Percentiles rank a stretch among this genome's conserved stretches.
phyloP scores from a whole-genome alignment of 2,888 invertebrate species.

The Athalia rosae region DNA sequence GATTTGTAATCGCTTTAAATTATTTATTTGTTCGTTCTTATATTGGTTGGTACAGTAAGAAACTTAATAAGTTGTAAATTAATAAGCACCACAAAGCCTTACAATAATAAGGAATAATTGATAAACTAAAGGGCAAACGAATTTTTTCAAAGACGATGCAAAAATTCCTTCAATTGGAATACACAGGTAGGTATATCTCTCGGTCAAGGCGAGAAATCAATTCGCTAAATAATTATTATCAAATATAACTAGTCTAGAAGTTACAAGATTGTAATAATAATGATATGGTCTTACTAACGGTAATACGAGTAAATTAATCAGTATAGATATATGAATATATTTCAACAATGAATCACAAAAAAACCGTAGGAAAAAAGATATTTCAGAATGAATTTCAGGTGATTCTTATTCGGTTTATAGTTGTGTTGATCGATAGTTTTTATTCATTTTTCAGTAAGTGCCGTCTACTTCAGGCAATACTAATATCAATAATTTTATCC shows the following conservation, averaged over 20 bases:
- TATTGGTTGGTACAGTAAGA: slow-evolving; percentile 46
- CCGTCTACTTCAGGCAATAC: slow-evolving; percentile 22
- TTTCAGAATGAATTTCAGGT: slow-evolving; percentile 20
- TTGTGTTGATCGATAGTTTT: slow-evolving; percentile 2
- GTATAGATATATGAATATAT: slow-evolving; percentile 20
- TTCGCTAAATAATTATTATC: slow-evolving; percentile 37
- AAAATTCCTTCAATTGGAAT: slow-evolving; percentile 37
- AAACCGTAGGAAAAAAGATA: slow-evolving; percentile 11
- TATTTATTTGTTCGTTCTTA: slow-evolving; percentile 46
- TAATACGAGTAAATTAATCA: slow-evolving; percentile 63
- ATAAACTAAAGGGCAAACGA: slow-evolving; percentile 31
- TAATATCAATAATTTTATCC: slow-evolving; percentile 4
- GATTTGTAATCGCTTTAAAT: slow-evolving; percentile 43
- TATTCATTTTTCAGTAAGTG: slow-evolving; percentile 3
- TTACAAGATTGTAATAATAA: slow-evolving; percentile 63
- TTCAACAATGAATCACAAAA: slow-evolving; percentile 30
- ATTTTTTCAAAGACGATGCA: slow-evolving; percentile 25
- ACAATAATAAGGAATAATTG: slow-evolving; percentile 36
- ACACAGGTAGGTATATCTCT: neutral
- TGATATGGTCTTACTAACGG: slow-evolving; percentile 67
- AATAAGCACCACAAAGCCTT: slow-evolving; percentile 47
- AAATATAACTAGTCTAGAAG: slow-evolving; percentile 62
- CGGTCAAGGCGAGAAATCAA: slow-evolving; percentile 13
- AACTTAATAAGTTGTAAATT: slow-evolving; percentile 46
- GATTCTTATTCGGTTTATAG: slow-evolving; percentile 16